Evolutionary conservation across 2,113 vertebrate genomes (phyloP), one percentile per base, ranked within the genome.

Genomic region (Machaerirhynchus nigripectus): DNA sequence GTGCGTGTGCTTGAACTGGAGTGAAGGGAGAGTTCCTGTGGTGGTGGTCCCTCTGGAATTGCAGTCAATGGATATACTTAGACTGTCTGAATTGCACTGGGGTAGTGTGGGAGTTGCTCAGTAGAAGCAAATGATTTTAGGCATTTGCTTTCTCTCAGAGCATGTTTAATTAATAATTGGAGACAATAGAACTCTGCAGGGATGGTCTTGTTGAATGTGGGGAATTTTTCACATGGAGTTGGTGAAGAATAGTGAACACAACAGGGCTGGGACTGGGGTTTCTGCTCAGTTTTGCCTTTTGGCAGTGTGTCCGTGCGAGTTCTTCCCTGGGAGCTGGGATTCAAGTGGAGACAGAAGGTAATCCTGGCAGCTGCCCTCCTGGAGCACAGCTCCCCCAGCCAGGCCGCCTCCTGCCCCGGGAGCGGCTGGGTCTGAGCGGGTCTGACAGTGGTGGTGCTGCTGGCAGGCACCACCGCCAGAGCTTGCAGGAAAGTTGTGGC

Each of bases 91-190:
- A 53, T 56, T 92, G 85, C 64, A 61, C 52, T 68, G 7, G 79
- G 67, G n/a, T 65, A 73, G 75, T 61, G 27, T 42, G 90, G 88
- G 88, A 92, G 88, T 92, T 96, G 56, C 83, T 96, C 27, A 49
- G 73, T 33, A 75, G 76, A 93, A 83, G 79, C 83, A 94, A 96
- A 93, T 78, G 68, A 90, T 95, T 95, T 90, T 60, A 87, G 88
- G 90, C 76, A 93, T 90, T 95, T 93, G 84, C 93, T 96, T 95
- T 93, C 95, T 96, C 90, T 79, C 88, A 57, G 88, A 94, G 80
- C 93, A 90, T 94, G 85, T 89, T 94, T 94, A 96, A 96, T 95
- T 95, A 96, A 94, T 96, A 94, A 91, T 24, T 80, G 20, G 87
- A 96, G 94, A 97, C 94, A 97, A 93, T 90, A 27, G 94, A 91